Conservation (phyloP, 1,140 invertebrate species). For the Drosophila littoralis region DNA sequence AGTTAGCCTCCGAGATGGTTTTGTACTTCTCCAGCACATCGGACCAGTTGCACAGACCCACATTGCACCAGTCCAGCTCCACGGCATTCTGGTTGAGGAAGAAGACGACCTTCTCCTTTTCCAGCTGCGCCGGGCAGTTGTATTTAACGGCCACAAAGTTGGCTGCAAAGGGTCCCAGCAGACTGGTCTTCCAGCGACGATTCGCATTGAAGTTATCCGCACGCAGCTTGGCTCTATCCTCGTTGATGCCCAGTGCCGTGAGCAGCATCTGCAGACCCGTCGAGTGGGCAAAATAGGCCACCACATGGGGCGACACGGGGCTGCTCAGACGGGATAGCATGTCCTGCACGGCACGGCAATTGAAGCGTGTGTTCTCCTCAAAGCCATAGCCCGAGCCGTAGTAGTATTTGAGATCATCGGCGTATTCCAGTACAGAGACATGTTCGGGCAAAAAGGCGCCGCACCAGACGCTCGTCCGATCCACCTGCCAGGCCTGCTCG, state of each 20-base stretch:
- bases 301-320: constrained; percentile 85
- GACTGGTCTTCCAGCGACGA: constrained; percentile 90
- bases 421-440: constrained; percentile 90
- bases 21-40: constrained; percentile 66
- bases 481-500: constrained; percentile 89
- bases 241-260: constrained; percentile 88
- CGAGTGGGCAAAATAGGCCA: constrained; percentile 91
- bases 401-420: constrained; percentile 91
- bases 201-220: constrained; percentile 88
- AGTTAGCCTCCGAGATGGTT: constrained; percentile 64
- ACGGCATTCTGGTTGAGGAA: constrained; percentile 87
- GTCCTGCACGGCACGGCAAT: constrained; percentile 90
- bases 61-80: constrained; percentile 86
- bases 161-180: constrained; percentile 90
- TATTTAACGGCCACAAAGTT: constrained; percentile 90
- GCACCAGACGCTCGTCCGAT: constrained; percentile 90
- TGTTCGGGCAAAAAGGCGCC: constrained; percentile 89
- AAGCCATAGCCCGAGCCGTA: constrained; percentile 91
- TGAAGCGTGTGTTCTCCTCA: constrained; percentile 87
- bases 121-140: constrained; percentile 85
- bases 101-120: constrained; percentile 87
- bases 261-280: constrained; percentile 87
- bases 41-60: constrained; percentile 87
- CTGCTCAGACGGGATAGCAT: constrained; percentile 88
- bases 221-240: constrained; percentile 87